Base-by-base conservation (phyloP, 2,888 invertebrate genomes). In the Hesperia comma region DNA sequence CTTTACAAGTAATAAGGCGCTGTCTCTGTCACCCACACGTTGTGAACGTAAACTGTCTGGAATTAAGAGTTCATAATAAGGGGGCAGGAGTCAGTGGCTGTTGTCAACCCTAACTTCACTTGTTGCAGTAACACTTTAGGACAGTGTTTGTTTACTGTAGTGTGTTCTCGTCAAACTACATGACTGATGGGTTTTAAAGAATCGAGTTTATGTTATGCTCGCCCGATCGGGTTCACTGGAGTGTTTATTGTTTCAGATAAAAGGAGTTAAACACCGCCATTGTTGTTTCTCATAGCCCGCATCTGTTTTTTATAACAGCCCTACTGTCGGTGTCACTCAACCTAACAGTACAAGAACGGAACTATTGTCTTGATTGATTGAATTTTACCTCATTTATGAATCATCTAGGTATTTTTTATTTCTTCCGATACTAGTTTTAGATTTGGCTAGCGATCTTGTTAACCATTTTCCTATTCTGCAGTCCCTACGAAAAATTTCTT, bases 161-260 rank as follows among this genome's bases (percentile, higher is more conserved):
- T 51, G 1, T 14, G 26, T 51, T 51, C 51, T 6, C 51, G 14
- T 51, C 21, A 19, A 10, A 21, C 21, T 49, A 10, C 10, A 19
- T 15, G 46, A 12, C 12, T 51, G 21, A 51, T 51, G 51, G 21
- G 26, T 26, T 26, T 19, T 17, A 51, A 26, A 26, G 21, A 26
- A 51, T 51, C 26, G 6, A 51, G 14, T 14, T 26, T 51, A 26
- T 40, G 37, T 19, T 56, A 56, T 56, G 8, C 33, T 56, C 6
- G 1, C 15, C 43, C 26, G n/a, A 21, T 21, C n/a, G 43, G 15
- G 58, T 58, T 54, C 43, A 58, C 3, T 58, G 32, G 26, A 58
- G 15, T 58, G 58, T 58, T 58, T 58, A 32, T 58, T 58, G 58
- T 43, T 58, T 43, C n/a, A 26, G 58, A 58, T 58, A 58, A 15